Conservation (phyloP, 1,140 invertebrate genomes). For the Drosophila arawakana region DNA sequence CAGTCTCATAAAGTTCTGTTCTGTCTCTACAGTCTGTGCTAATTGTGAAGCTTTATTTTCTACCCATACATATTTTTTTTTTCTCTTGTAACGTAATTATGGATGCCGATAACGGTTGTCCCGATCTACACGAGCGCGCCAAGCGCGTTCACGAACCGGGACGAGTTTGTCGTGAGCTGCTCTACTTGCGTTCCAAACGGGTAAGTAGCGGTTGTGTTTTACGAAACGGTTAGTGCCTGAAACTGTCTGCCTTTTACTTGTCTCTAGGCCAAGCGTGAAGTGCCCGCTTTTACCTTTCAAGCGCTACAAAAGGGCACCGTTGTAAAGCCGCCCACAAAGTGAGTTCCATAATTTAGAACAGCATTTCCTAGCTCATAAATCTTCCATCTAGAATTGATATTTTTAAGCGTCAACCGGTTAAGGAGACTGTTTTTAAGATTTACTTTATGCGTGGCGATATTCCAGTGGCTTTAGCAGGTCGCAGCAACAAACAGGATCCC, state of each 20-base stretch:
- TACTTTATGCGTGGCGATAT: slow-evolving; percentile 81
- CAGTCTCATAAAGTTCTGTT: slow-evolving; percentile 24
- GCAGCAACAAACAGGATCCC: slow-evolving; percentile 65
- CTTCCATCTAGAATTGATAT: slow-evolving; percentile 63
- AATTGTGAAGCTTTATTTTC: slow-evolving; percentile 3
- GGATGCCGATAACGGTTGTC: slow-evolving; percentile 44
- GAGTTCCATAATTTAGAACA: slow-evolving; percentile 1
- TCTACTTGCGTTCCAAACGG: slow-evolving; percentile 59
- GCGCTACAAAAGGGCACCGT: slow-evolving; percentile 90
- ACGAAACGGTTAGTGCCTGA: not conserved
- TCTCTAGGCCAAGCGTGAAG: slow-evolving; percentile 84
- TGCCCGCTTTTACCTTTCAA: slow-evolving; percentile 92
- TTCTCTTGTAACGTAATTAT: slow-evolving; percentile 7
- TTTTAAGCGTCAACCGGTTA: slow-evolving; percentile 67
- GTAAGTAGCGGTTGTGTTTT: slow-evolving; percentile 42
- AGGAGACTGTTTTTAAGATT: slow-evolving; percentile 74
- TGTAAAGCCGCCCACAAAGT: slow-evolving; percentile 87
- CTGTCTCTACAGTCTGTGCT: slow-evolving; percentile 28
- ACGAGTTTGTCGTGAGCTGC: slow-evolving; percentile 66
- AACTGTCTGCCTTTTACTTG: not conserved
- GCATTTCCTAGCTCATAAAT: not conserved
- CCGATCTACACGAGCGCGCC: slow-evolving; percentile 55
- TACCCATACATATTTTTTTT: not conserved
- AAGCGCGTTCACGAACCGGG: slow-evolving; percentile 69
- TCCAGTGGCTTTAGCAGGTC: slow-evolving; percentile 60